A percentile compares a stretch with the other conserved stretches of the same genome.
Conservation (phyloP, 2,888 invertebrate species). For the Heliconius aoede region DNA sequence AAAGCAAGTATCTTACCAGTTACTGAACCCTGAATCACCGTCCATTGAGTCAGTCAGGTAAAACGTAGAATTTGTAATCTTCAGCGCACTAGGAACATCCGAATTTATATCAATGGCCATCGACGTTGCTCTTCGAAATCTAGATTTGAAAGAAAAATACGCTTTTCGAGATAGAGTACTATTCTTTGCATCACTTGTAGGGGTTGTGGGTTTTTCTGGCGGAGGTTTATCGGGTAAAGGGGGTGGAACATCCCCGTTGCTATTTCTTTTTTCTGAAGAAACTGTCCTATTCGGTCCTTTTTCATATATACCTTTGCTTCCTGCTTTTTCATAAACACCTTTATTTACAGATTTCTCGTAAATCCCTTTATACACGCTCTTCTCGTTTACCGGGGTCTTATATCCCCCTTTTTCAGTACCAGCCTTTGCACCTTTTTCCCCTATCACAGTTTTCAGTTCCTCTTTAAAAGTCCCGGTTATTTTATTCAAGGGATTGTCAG, state of each 20-base stretch:
- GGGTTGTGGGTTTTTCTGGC: slow-evolving; percentile 69
- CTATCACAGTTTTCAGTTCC: slow-evolving; percentile 72
- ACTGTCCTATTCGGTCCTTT: slow-evolving; percentile 25
- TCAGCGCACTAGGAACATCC: slow-evolving; percentile 81
- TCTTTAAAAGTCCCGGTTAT: slow-evolving; percentile 68
- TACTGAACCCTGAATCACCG: slow-evolving; percentile 85
- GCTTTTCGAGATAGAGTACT: slow-evolving; percentile 75
- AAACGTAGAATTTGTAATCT: slow-evolving; percentile 87
- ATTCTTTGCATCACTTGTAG: slow-evolving; percentile 68
- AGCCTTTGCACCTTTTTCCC: slow-evolving; percentile 56
- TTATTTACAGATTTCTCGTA: neutral
- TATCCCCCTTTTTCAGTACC: slow-evolving; percentile 23
- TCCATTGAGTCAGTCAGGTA: slow-evolving; percentile 88
- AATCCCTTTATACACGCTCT: slow-evolving; percentile 18
- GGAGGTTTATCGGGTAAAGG: slow-evolving; percentile 67
- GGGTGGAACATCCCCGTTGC: slow-evolving; percentile 67
- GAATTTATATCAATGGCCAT: slow-evolving; percentile 80
- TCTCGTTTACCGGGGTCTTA: slow-evolving; percentile 26
- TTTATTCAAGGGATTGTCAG: slow-evolving; percentile 65
- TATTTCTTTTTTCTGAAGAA: slow-evolving; percentile 55
- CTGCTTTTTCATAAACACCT: slow-evolving; percentile 27
- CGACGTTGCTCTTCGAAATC: slow-evolving; percentile 85
- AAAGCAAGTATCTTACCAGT: slow-evolving; percentile 65
- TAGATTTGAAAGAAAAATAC: slow-evolving; percentile 85
- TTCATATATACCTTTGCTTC: slow-evolving; percentile 27